These are phyloP conservation scores for Megaptera novaeangliae DNA, from an alignment of 2,113 vertebrate species.

Conservation along the genomic window DNA sequence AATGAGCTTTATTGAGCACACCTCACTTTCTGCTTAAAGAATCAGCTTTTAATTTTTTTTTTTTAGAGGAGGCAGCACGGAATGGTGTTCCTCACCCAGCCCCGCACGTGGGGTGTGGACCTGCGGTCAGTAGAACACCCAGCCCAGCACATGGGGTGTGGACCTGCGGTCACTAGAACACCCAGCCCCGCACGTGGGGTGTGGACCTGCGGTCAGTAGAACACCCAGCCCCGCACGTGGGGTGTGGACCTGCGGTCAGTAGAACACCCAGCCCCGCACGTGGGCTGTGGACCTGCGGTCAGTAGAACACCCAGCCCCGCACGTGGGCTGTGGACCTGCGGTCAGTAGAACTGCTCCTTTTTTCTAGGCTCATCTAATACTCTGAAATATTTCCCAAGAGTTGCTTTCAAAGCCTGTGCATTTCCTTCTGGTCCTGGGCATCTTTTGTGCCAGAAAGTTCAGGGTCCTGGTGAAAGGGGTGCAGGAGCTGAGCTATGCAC, in stretches of 20 bases:
- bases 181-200: too few species aligned
- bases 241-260: neutral
- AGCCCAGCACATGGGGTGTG: neutral
- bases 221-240: too few species aligned
- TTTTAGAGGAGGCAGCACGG: neutral
- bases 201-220: neutral
- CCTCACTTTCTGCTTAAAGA: neutral
- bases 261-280: neutral
- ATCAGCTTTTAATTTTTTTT: neutral
- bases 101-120: neutral
- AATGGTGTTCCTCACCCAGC: neutral
- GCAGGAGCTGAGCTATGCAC: fast-evolving
- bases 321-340: neutral
- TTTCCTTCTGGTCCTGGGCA: neutral
- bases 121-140: neutral
- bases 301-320: neutral
- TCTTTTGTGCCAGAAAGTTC: neutral
- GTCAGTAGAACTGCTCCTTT: neutral
- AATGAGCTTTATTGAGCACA: neutral
- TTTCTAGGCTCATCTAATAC: neutral
- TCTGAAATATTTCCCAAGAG: neutral
- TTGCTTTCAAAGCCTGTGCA: neutral
- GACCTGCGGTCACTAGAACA: neutral
- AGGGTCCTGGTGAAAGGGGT: neutral
- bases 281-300: neutral